Evolutionary conservation across 2,113 vertebrate species (phyloP), one percentile per base, ranked within the genome.

Genomic region (Tenrec ecaudatus): DNA sequence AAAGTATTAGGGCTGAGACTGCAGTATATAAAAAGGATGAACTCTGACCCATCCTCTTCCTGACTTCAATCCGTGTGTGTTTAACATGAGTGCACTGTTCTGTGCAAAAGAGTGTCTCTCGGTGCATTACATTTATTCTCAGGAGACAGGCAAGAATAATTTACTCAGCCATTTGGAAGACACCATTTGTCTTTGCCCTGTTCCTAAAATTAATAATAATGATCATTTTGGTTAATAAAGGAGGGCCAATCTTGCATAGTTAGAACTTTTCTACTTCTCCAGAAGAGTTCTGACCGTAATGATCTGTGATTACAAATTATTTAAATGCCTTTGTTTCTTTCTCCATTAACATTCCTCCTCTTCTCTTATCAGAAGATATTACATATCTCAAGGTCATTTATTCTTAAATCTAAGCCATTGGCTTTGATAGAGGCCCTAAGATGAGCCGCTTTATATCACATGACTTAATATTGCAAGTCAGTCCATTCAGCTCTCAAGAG

Each of bases 381-480:
- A 17, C 78, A 15, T 77, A 27, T 73, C 47, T 66, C 60, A 64
- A 31, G 84, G 5, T 57, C 80, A 84, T 83, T 91, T 89, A 73
- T 43, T 73, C 31, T 82, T 86, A 77, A 68, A 47, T 29, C 10
- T 47, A 73, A 76, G 64, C 76, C 20, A 62, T 81, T 94, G 60
- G 22, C 36, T 81, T 92, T 78, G n/a, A 84, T 62, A 66, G 83
- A 76, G 4, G 29, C 9, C 15, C 73, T 6, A 73, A 73, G 58
- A 75, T 82, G 40, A 83, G 38, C 62, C 90, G 9, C 15, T 64
- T 77, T 81, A 33, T 77, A 82, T 81, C 64, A 88, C 81, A 91
- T 95, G 92, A 71, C 27, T 94, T 77, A 17, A n/a, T 20, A 36
- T 4, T 85, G 25, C 27, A 85, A 91, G 73, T 91, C 29, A 84